These are phyloP conservation scores for Notiomystis cincta DNA, from an alignment of 2,113 vertebrate species.

Conservation along the genomic window DNA sequence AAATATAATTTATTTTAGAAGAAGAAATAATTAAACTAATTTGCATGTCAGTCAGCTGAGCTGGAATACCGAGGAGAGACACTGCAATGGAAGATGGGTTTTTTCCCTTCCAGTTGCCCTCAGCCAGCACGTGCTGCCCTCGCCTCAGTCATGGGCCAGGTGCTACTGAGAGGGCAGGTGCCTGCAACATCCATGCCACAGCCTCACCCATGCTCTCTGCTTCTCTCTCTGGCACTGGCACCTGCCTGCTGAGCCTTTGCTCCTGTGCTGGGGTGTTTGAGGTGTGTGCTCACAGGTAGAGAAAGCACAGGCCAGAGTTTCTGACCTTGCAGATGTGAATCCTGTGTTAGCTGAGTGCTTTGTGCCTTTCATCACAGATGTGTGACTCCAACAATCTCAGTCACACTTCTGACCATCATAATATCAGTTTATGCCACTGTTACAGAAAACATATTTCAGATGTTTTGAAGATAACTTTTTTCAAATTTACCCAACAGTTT, in stretches of 20 bases:
- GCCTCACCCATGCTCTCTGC: not conserved
- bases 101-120: not conserved
- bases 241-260: not conserved
- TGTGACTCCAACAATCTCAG: not conserved
- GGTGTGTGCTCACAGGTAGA: fast-evolving
- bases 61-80: conserved; percentile 44
- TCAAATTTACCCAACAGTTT: not conserved
- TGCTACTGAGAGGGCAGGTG: not conserved
- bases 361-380: not conserved
- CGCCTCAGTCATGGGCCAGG: fast-evolving
- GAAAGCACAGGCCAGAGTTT: not conserved
- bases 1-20: conserved; percentile 86
- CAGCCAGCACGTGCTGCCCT: not conserved
- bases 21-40: conserved; percentile 87
- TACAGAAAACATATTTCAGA: not conserved
- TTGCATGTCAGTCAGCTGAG: conserved; percentile 83
- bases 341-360: not conserved
- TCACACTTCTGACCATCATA: not conserved
- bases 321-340: not conserved
- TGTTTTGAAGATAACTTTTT: not conserved
- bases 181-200: not conserved
- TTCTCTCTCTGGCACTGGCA: not conserved
- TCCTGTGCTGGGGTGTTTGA: not conserved
- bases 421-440: not conserved
- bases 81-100: not conserved